phyloP scores from a whole-genome alignment of 2,113 vertebrate species.

The Boleophthalmus pectinirostris region DNA sequence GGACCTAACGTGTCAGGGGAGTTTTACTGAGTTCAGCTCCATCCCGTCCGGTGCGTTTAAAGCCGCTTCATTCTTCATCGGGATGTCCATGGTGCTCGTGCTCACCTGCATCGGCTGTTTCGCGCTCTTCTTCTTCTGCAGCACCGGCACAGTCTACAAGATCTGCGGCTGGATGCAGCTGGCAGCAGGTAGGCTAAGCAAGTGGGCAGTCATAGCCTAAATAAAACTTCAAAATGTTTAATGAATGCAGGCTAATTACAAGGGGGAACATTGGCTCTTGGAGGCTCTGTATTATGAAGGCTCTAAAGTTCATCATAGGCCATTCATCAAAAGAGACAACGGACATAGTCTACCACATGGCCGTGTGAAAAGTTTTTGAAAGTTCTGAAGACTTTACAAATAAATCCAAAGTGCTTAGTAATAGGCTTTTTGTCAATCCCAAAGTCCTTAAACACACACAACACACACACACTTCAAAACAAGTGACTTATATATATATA shows the following conservation, averaged over 20 bases:
- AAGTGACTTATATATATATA: too few species aligned
- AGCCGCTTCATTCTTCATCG: constrained; percentile 97
- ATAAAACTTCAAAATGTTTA: not conserved
- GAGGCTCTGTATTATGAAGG: not conserved
- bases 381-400: not conserved
- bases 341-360: not conserved
- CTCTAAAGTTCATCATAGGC: not conserved
- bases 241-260: not conserved
- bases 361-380: not conserved
- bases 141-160: constrained; percentile 98
- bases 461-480: not conserved
- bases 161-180: constrained; percentile 99
- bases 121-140: constrained; percentile 98
- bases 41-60: constrained; percentile 97
- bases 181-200: constrained; percentile 86
- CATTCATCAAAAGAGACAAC: not conserved
- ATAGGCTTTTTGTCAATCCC: not conserved
- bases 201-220: not conserved
- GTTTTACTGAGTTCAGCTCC: constrained; percentile 95
- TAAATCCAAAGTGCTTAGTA: not conserved
- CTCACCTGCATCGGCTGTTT: constrained; percentile 96
- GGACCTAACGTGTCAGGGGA: constrained; percentile 93
- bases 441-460: not conserved
- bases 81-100: constrained; percentile 95
- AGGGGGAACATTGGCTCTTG: not conserved